These are phyloP conservation scores for Lytechinus pictus DNA, from an alignment of 35 echinoderm and acorn worm genomes.

Conservation along the genomic window DNA sequence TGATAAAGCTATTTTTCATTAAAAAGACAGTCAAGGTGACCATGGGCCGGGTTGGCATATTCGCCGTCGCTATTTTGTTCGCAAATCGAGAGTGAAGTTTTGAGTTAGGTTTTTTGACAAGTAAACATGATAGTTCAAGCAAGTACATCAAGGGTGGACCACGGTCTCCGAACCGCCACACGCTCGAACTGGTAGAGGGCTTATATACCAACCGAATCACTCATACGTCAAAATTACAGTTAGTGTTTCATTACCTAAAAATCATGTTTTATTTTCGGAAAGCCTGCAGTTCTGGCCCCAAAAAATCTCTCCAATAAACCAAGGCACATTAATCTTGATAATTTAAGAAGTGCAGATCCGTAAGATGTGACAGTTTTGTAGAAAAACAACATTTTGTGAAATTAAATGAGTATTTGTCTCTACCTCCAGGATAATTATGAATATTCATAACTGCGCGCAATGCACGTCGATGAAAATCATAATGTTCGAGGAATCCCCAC, in stretches of 20 bases:
- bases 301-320: not conserved
- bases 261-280: not conserved
- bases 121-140: not conserved
- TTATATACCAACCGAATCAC: not conserved
- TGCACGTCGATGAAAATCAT: not conserved
- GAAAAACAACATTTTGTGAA: not conserved
- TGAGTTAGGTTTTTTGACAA: not conserved
- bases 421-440: not conserved
- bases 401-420: not conserved
- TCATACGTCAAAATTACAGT: not conserved
- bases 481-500: not conserved
- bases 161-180: not conserved
- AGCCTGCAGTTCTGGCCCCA: not conserved
- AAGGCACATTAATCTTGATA: not conserved
- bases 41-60: not conserved
- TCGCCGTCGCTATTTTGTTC: not conserved
- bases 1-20: not conserved
- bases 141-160: not conserved
- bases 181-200: not conserved
- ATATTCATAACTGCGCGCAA: not conserved
- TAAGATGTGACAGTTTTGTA: not conserved
- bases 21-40: constrained; percentile 11
- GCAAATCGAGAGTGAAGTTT: not conserved
- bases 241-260: not conserved
- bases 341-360: not conserved